These are phyloP conservation scores for Sminthurides aquaticus DNA, from an alignment of 2,888 invertebrate genomes.

Conservation along the genomic window DNA sequence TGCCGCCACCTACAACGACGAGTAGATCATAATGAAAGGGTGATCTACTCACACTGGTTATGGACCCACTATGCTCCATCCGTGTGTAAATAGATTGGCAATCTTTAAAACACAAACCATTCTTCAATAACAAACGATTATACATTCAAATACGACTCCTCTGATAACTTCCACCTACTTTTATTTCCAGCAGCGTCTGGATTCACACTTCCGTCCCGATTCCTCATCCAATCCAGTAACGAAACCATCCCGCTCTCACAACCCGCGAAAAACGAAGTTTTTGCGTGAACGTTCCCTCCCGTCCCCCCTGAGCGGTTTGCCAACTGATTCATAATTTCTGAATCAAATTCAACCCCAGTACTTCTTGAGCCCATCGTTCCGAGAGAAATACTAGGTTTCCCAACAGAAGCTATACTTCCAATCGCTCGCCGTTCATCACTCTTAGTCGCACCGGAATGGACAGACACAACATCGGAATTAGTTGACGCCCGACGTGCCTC, in stretches of 20 bases:
- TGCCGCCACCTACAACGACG: constrained; percentile 65
- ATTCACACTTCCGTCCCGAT: constrained; percentile 34
- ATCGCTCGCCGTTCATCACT: no score
- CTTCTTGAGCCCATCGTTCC: no score
- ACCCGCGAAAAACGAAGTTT: constrained; percentile 33
- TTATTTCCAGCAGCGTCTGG: constrained; percentile 28
- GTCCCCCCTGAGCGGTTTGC: background rate
- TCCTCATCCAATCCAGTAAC: constrained; percentile 36
- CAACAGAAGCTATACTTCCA: no score
- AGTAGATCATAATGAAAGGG: constrained; percentile 57
- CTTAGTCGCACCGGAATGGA: background rate
- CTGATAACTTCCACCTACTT: constrained; percentile 19
- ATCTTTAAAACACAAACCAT: constrained; percentile 8
- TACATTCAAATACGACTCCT: background rate
- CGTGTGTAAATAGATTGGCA: constrained; percentile 31
- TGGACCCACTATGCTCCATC: constrained; percentile 62
- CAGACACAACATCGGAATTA: background rate
- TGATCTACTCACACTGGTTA: constrained; percentile 57
- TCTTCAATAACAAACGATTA: background rate
- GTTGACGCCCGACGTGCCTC: background rate
- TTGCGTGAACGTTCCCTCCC: constrained; percentile 6
- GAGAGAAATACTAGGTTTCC: no score
- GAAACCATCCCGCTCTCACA: constrained; percentile 36
- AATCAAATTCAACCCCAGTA: background rate
- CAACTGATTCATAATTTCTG: constrained; percentile 1